Evolutionary conservation across 2,797 vertebrate genomes (phyloP).

Genomic region (Pteronotus mesoamericanus): DNA sequence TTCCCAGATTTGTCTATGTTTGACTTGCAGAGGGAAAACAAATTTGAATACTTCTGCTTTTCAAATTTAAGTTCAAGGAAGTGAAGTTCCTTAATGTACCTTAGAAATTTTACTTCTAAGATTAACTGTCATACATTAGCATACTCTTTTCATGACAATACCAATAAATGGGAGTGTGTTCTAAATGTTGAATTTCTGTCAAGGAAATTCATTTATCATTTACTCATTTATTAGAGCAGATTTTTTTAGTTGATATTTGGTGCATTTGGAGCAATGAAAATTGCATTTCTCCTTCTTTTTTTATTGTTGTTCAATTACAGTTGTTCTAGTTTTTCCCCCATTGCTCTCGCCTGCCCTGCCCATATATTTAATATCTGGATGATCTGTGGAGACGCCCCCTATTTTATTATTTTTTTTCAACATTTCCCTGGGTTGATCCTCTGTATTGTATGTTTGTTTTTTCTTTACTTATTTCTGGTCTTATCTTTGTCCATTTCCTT

Average conservation of each 20-base stretch:
- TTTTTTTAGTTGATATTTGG: background rate
- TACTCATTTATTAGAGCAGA: background rate
- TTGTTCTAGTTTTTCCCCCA: no score
- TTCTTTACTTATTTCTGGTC: background rate
- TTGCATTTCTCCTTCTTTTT: background rate
- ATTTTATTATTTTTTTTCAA: background rate
- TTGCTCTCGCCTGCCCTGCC: no score
- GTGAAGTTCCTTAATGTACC: background rate
- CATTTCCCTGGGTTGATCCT: background rate
- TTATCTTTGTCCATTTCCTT: background rate
- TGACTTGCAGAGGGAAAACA: background rate
- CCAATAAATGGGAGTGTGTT: background rate
- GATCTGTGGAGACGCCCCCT: background rate
- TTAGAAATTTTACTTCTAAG: conserved; percentile 33
- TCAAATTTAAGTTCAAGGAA: background rate
- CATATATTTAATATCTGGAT: background rate
- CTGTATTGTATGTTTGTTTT: background rate
- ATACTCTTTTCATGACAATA: background rate
- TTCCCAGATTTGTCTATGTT: background rate
- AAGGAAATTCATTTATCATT: background rate
- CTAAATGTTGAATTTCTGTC: conserved; percentile 36
- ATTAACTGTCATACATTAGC: background rate
- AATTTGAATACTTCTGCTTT: background rate
- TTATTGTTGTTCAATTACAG: no score
- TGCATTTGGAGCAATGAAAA: background rate